Evolutionary conservation across 2,113 vertebrate species (phyloP), one percentile per base, ranked within the genome.

Genomic region (Alligator sinensis): DNA sequence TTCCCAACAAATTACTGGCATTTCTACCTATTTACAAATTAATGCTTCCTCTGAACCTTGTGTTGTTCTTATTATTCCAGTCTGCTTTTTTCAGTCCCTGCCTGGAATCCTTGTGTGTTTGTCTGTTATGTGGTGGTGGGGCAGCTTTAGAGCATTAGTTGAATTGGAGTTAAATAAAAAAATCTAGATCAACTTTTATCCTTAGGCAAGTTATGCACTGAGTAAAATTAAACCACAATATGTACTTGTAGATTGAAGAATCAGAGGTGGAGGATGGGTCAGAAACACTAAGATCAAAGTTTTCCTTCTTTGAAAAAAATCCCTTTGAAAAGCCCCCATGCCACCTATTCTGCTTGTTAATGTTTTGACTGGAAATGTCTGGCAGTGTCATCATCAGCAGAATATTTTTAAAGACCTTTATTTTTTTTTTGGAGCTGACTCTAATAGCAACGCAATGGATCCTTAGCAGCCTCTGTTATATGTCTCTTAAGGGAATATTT

Each of bases 401-500:
- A 98, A 96, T 97, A 97, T 97, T 98, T 98, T 97, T 97, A 96
- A 96, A 97, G 96, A 84, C 88, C 9, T 87, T 95, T 94, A 88
- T 96, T 84, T 87, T 64, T 87, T 97, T 94, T 94, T 82, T 89
- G 25, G 84, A 96, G 92, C 90, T 47, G 87, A 93, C 91, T 98
- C 89, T 97, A 97, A 98, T 96, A 98, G 97, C 91, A 94, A 96
- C 94, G 96, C 93, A 92, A 96, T 95, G 96, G 97, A 97, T 98
- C 96, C 91, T 97, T 97, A 97, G 95, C 97, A 97, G 97, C 96
- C 96, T 98, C 97, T 97, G 97, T 88, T 98, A 95, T 97, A 96
- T 77, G 97, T 98, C 98, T 98, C 98, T 98, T 98, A 98, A 95
- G 98, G 98, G 98, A 98, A 98, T 98, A 98, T 98, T 98, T 98